A percentile compares a stretch with the other conserved stretches of the same genome.
phyloP scores from a whole-genome alignment of 2,113 vertebrate species.

The Arothron firmamentum region DNA sequence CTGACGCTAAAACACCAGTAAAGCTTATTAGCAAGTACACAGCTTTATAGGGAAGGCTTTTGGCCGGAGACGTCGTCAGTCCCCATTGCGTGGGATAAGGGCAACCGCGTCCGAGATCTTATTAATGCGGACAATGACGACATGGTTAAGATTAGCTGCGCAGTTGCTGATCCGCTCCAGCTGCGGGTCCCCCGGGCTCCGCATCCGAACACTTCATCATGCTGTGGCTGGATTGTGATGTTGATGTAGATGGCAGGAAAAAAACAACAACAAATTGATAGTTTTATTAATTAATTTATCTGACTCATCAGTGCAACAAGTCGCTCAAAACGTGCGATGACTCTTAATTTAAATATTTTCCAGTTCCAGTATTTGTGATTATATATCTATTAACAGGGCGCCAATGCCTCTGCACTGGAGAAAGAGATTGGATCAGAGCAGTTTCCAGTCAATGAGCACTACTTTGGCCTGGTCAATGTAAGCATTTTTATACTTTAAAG shows the following conservation, averaged over 20 bases:
- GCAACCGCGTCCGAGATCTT: slow-evolving; percentile 20
- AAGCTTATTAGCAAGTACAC: slow-evolving; percentile 22
- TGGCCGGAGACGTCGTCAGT: background rate
- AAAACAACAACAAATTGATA: background rate
- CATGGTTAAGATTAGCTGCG: slow-evolving; percentile 58
- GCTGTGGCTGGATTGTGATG: background rate
- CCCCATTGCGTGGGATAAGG: background rate
- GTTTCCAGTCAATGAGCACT: slow-evolving; percentile 99
- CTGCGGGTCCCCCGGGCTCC: slow-evolving; percentile 12
- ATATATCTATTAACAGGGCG: slow-evolving; percentile 78
- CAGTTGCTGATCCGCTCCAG: slow-evolving; percentile 40
- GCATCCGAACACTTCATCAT: background rate
- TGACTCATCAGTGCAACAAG: too few species aligned
- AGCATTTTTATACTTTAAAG: slow-evolving; percentile 58
- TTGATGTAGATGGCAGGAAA: background rate
- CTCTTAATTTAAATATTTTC: background rate
- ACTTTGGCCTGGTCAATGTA: slow-evolving; percentile 98
- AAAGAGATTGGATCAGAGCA: slow-evolving; percentile 99
- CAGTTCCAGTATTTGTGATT: background rate
- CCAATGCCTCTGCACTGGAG: slow-evolving; percentile 99
- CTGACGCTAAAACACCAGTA: slow-evolving; percentile 42
- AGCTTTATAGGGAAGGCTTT: slow-evolving; percentile 27
- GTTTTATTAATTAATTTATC: background rate
- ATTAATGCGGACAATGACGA: slow-evolving; percentile 52
- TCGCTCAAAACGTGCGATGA: too few species aligned